A percentile compares a stretch with the other conserved stretches of the same genome.
Evolutionary conservation across 2,888 invertebrate genomes (phyloP).

Genomic region (Tenthredo mesomela): DNA sequence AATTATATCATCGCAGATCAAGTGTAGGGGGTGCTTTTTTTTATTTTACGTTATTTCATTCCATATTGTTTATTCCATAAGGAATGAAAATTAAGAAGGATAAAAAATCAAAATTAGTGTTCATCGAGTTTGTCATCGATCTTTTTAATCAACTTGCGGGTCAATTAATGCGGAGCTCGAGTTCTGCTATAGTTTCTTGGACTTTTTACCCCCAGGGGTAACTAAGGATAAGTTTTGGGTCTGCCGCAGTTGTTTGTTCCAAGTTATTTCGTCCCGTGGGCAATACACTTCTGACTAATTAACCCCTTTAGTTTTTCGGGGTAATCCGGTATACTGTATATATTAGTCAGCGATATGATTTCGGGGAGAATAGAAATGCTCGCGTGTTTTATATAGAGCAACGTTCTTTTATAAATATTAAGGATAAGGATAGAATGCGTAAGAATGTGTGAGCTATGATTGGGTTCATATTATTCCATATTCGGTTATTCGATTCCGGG

Average conservation of each 20-base stretch:
- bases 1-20: neutral
- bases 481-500: slow-evolving; percentile 31
- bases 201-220: neutral
- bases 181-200: neutral
- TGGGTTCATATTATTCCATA: neutral
- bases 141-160: neutral
- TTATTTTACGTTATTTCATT: neutral
- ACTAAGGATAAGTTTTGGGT: neutral
- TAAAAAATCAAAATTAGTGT: neutral
- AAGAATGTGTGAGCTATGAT: neutral
- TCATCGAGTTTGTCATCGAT: neutral
- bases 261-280: neutral
- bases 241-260: neutral
- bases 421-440: neutral
- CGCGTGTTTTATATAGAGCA: neutral
- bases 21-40: neutral
- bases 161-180: neutral
- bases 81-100: neutral
- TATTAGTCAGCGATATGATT: neutral
- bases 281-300: slow-evolving; percentile 21
- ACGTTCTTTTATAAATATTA: neutral
- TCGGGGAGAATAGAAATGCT: neutral
- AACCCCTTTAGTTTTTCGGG: neutral
- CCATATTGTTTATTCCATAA: neutral
- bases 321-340: neutral